Evolutionary conservation across 2,797 vertebrate species (phyloP), one percentile per base, ranked within the genome.

Genomic region (Pseudocheirus occidentalis): DNA sequence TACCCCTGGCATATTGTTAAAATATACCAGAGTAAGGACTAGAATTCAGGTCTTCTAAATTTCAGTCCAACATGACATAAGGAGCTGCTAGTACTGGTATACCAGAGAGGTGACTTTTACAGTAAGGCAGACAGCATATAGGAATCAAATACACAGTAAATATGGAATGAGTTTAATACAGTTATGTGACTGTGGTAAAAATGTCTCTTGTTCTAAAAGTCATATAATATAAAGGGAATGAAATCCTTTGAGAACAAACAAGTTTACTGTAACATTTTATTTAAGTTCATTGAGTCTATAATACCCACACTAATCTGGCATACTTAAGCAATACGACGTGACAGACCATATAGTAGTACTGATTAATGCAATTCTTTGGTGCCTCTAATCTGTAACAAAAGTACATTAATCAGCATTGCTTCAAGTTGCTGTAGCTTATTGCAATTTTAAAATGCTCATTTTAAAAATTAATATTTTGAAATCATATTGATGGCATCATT

Each of bases 231-330:
- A 46, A 95, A 94, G 52, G 91, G 57, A 98, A 96, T 92, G 56
- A 34, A 92, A 81, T 97, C 73, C 28, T 92, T 92, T 29, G 90
- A 62, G 27, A 95, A 24, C 59, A 95, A 93, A 97, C 95, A 95
- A 96, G 94, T 96, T 66, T 96, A 94, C 94, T 53, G 54, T n/a
- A 95, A 91, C 91, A 56, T 90, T 54, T 95, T 96, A 97, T 96
- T 96, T 94, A 93, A 93, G 93, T 95, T 96, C 52, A 97, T 87
- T 95, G 95, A 95, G 93, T 96, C 96, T 95, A 91, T 95, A 92
- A 91, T 91, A 73, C 50, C 50, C 96, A 92, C n/a, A 91, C 34
- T 34, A 95, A 92, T 90, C 91, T 59, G 50, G 73, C 94, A 87
- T 96, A 66, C 34, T 91, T 59, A 96, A 97, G 52, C 89, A 93